phyloP scores from a whole-genome alignment of 2,888 invertebrate genomes.

The Masnerella sp. region DNA sequence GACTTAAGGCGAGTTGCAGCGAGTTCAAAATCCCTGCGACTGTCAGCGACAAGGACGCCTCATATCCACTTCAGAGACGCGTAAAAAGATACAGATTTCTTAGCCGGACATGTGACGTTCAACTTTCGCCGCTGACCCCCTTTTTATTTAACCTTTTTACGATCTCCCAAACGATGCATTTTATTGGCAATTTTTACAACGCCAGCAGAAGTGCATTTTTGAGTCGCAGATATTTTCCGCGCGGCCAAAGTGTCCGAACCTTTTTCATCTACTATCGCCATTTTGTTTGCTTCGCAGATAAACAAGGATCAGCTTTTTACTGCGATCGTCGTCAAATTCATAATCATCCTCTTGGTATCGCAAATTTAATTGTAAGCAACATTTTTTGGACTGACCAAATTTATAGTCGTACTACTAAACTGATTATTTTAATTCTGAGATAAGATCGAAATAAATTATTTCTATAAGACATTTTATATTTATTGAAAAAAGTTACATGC shows the following conservation, averaged over 20 bases:
- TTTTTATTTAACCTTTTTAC: constrained; percentile 18
- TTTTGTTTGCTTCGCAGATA: neutral
- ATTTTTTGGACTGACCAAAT: too few species aligned
- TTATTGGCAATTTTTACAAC: constrained; percentile 25
- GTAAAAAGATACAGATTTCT: constrained; percentile 42
- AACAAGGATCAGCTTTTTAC: too few species aligned
- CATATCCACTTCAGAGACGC: constrained; percentile 27
- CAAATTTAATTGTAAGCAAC: too few species aligned
- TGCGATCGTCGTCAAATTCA: too few species aligned
- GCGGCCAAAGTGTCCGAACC: neutral
- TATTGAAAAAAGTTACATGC: too few species aligned
- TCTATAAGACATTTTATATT: too few species aligned
- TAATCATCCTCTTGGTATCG: too few species aligned
- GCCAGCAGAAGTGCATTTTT: constrained; percentile 2
- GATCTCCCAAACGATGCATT: constrained; percentile 4
- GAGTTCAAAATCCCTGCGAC: constrained; percentile 45
- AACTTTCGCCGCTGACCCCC: constrained; percentile 21
- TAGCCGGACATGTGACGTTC: constrained; percentile 18
- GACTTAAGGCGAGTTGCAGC: constrained; percentile 47
- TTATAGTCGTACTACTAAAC: too few species aligned
- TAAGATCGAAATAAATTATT: too few species aligned
- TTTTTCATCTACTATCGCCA: neutral
- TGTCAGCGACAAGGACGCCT: constrained; percentile 34
- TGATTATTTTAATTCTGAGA: too few species aligned
- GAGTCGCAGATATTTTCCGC: neutral